phyloP scores from a whole-genome alignment of 2,113 vertebrate species.

The Carlito syrichta region DNA sequence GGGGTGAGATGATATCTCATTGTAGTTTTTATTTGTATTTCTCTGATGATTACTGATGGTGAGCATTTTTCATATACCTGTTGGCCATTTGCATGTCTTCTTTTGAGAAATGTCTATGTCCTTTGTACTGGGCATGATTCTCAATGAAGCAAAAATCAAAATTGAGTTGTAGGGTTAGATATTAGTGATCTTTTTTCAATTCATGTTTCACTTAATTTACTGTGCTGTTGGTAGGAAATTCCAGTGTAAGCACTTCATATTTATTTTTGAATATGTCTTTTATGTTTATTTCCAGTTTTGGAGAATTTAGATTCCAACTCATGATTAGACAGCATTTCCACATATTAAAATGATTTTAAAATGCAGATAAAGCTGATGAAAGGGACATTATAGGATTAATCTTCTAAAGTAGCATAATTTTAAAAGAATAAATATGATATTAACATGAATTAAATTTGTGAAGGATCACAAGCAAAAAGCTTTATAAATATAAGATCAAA shows the following conservation, averaged over 20 bases:
- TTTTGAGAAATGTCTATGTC: neutral
- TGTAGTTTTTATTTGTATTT: neutral
- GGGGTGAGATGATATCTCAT: neutral
- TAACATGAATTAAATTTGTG: neutral
- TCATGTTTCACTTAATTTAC: neutral
- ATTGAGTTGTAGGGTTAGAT: neutral
- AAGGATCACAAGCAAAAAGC: neutral
- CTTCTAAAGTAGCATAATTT: neutral
- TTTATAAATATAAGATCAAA: constrained; percentile 1
- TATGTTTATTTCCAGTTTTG: neutral
- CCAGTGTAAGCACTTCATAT: neutral
- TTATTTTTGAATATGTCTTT: constrained; percentile 21
- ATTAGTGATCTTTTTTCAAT: neutral
- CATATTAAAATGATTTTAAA: neutral
- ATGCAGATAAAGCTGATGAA: neutral
- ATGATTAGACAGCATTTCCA: neutral
- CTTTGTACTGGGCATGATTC: neutral
- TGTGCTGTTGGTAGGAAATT: neutral
- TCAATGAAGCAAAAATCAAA: constrained; percentile 29
- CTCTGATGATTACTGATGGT: neutral
- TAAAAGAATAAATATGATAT: neutral
- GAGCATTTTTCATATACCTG: neutral
- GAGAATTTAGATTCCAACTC: neutral
- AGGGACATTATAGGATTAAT: neutral
- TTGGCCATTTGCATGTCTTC: neutral